Evolutionary conservation across 30 jellyfish, hydroid and myxozoan genomes (phyloP).

Genomic region (Hydractinia echinata): DNA sequence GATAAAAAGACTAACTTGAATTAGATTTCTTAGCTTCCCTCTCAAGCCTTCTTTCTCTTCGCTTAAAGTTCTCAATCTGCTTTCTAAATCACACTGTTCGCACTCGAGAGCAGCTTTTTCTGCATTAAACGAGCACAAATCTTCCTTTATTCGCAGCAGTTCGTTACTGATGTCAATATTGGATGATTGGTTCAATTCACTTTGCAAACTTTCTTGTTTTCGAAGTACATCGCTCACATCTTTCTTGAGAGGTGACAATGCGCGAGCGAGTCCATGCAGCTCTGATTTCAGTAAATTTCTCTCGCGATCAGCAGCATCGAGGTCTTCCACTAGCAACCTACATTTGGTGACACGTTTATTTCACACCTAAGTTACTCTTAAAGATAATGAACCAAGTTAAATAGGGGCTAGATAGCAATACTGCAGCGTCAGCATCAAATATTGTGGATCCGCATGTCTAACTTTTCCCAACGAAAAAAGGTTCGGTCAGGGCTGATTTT

Average conservation of each 20-base stretch:
- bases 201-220: slow-evolving; percentile 51
- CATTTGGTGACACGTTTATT: too few relatives aligned
- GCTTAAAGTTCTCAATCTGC: slow-evolving; percentile 41
- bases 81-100: slow-evolving; percentile 56
- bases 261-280: slow-evolving; percentile 89
- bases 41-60: slow-evolving; percentile 51
- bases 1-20: slow-evolving; percentile 27
- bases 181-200: not conserved
- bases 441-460: too few relatives aligned
- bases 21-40: slow-evolving; percentile 54
- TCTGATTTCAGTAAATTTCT: slow-evolving; percentile 61
- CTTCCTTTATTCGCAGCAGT: slow-evolving; percentile 55
- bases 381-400: too few relatives aligned
- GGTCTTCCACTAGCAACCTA: slow-evolving; percentile 57
- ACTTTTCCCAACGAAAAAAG: too few relatives aligned
- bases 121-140: slow-evolving; percentile 52
- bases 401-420: too few relatives aligned
- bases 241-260: slow-evolving; percentile 87
- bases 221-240: slow-evolving; percentile 86
- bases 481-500: too few relatives aligned
- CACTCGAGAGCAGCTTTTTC: slow-evolving; percentile 70
- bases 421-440: too few relatives aligned
- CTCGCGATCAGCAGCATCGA: slow-evolving; percentile 63
- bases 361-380: too few relatives aligned
- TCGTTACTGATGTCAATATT: slow-evolving; percentile 8